These are phyloP conservation scores for Peromyscus californicus DNA, from an alignment of 2,113 vertebrate genomes.

Conservation along the genomic window DNA sequence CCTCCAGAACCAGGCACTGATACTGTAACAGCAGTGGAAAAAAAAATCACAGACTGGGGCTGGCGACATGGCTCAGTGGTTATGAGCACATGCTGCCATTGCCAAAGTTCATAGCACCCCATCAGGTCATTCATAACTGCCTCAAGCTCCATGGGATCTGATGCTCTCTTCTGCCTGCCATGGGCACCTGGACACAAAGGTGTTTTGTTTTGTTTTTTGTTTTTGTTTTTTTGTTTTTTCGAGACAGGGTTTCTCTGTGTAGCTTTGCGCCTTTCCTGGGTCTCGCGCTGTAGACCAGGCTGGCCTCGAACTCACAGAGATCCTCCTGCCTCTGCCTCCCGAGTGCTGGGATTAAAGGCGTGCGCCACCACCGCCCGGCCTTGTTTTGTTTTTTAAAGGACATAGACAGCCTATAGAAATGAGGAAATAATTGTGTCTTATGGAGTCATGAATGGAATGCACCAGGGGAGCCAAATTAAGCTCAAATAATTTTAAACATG, in stretches of 20 bases:
- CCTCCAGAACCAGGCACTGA: not conserved
- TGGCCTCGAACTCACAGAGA: too few species aligned
- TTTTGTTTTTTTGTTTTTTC: too few species aligned
- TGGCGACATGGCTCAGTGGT: not conserved
- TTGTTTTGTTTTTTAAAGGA: not conserved
- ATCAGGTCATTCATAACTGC: not conserved
- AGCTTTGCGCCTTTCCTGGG: too few species aligned
- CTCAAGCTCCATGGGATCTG: not conserved
- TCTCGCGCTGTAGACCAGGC: too few species aligned
- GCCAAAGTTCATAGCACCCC: not conserved
- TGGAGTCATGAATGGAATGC: not conserved
- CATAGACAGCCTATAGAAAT: not conserved
- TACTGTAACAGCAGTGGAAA: not conserved
- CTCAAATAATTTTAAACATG: not conserved
- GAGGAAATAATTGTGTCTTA: not conserved
- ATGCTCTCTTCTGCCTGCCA: not conserved
- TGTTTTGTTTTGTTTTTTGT: too few species aligned
- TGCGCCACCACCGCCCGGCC: too few species aligned
- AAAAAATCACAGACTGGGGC: not conserved
- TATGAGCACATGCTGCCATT: not conserved
- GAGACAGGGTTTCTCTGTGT: too few species aligned
- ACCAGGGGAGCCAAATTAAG: not conserved
- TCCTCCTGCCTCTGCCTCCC: too few species aligned
- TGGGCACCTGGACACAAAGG: not conserved
- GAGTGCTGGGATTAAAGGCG: too few species aligned